Evolutionary conservation across 2,113 vertebrate species (phyloP), one percentile per base, ranked within the genome.

Genomic region (Dromaius novaehollandiae): DNA sequence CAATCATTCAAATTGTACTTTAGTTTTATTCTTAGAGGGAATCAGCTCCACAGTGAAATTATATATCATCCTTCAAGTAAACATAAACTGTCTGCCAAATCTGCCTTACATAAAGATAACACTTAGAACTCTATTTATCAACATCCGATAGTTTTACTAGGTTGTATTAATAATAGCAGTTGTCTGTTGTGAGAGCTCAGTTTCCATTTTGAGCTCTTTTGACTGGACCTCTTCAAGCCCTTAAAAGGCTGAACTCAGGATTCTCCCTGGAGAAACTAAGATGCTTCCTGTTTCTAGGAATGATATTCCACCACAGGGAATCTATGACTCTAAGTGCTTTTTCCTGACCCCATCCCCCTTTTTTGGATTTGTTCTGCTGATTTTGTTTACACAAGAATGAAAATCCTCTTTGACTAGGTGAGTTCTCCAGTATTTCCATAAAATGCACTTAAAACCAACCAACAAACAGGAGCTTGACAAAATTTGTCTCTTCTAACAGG

Each of bases 11-110:
- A 69, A 75, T 70, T 71, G 32, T 55, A 44, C 50, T 90, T 80
- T 91, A 78, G 76, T 92, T 96, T 97, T 58, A 61, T 94, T 86
- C 64, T 95, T 83, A 91, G 32, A 91, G 79, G 44, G 24, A 79
- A 93, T 83, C 76, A 55, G 32, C 2, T 3, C 58, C n/a, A 76
- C 56, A 83, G 61, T 82, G 69, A 89, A 86, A 82, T 95, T 92
- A 85, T 44, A 56, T 50, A 69, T 88, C 46, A 61, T 24, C 60
- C 46, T 84, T 92, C 69, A 86, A 88, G 71, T 92, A 95, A 95
- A 91, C 46, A 88, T 2, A 91, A 36, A 87, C 51, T 88, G 61
- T 38, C 53, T 95, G 82, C 73, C 51, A 95, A 91, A 90, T 96
- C 63, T 96, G 48, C 56, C 86, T 95, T 38, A 63, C 12, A 81